Evolutionary conservation across 2,797 vertebrate genomes (phyloP), one percentile per base, ranked within the genome.

Genomic region (Aulostomus chinensis): DNA sequence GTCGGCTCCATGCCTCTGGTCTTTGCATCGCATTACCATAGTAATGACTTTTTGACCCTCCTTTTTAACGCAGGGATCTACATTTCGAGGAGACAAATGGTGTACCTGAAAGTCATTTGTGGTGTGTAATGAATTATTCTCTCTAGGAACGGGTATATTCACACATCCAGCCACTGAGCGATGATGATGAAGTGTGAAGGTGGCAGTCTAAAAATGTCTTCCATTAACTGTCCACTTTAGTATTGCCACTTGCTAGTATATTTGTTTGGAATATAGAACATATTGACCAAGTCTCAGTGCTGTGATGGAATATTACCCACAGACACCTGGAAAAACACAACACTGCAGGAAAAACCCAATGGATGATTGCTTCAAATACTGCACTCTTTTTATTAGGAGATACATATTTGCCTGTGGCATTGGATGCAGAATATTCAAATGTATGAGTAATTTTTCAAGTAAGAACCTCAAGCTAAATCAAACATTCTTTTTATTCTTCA

Each of bases 21-120:
- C 77, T 83, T 83, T 83, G 86, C 83, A 89, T 86, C 59, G 43
- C 74, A 91, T 91, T 91, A 89, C 63, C 91, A 91, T 91, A 88
- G 84, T 86, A 90, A 91, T 91, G 80, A 76, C 80, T 79, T 80
- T 73, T 80, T 85, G 79, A 86, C 81, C 80, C 86, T 73, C 47
- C 53, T 59, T 66, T 75, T 62, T 62, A 69, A 78, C 68, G 52
- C 35, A 28, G 32, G 76, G 58, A 71, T 68, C 66, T 58, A 50
- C 55, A 38, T 61, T 61, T 37, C 53, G 46, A 13, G 48, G 52
- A 75, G 76, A 81, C 58, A 58, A 80, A 78, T 61, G 42, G 37
- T 5, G 1, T 7, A 71, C 54, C 73, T 82, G 64, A 67, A 80
- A 78, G 58, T 67, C 26, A 64, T 78, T 55, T 62, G 42, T 5